A percentile compares a stretch with the other conserved stretches of the same genome.
phyloP scores from a whole-genome alignment of 2,113 vertebrate genomes.

The Malaclemys terrapin region DNA sequence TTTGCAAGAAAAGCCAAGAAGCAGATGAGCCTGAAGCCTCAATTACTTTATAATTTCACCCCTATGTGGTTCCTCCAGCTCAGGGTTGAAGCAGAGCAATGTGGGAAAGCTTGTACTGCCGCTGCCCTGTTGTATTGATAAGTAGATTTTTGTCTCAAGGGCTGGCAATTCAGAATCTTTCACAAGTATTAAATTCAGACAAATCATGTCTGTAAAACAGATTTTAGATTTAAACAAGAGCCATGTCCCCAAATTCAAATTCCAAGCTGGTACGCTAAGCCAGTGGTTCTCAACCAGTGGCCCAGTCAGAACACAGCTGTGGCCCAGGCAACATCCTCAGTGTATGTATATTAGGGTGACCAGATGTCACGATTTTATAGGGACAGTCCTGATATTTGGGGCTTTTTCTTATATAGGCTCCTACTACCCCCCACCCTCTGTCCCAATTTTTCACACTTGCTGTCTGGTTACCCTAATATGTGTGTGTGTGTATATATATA shows the following conservation, averaged over 20 bases:
- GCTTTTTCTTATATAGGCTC: too few species aligned
- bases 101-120: not conserved
- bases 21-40: not conserved
- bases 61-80: not conserved
- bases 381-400: too few species aligned
- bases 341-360: too few species aligned
- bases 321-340: too few species aligned
- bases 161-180: not conserved
- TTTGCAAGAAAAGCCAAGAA: not conserved
- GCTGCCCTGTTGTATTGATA: not conserved
- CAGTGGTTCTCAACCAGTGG: too few species aligned
- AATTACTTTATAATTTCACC: not conserved
- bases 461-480: too few species aligned
- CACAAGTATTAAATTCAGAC: not conserved
- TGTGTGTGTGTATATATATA: too few species aligned
- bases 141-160: not conserved
- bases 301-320: too few species aligned
- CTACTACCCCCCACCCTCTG: too few species aligned
- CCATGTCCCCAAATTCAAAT: not conserved
- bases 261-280: constrained; percentile 24
- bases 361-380: too few species aligned
- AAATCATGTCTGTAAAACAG: not conserved
- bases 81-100: not conserved
- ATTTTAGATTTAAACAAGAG: not conserved
- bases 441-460: too few species aligned